These are phyloP conservation scores for Neotragus moschatus DNA, from an alignment of 2,113 vertebrate species.

Conservation along the genomic window DNA sequence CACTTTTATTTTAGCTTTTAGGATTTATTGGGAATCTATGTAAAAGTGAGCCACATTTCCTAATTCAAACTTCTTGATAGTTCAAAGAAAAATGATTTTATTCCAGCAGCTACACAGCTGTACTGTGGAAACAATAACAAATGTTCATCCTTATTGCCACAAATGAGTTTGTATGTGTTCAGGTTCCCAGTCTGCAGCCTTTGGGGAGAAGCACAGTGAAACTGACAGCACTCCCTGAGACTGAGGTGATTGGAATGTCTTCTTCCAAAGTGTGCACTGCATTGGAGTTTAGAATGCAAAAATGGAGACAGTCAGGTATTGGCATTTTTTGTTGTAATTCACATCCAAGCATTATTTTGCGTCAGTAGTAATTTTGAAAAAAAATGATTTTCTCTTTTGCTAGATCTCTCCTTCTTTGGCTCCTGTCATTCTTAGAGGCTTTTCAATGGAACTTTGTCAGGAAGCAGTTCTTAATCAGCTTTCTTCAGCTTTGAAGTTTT, in stretches of 20 bases:
- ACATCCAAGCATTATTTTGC: neutral
- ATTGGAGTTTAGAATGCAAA: neutral
- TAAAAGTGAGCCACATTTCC: neutral
- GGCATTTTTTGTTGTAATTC: neutral
- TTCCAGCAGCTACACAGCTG: neutral
- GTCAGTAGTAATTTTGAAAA: neutral
- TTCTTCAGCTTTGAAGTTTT: neutral
- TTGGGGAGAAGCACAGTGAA: neutral
- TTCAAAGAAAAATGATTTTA: neutral
- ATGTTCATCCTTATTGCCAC: neutral
- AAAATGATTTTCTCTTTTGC: neutral
- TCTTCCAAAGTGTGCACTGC: neutral
- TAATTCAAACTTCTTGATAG: neutral
- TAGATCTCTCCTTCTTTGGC: neutral
- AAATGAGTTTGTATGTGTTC: neutral
- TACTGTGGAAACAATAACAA: neutral
- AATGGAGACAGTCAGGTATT: neutral
- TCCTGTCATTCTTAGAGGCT: neutral
- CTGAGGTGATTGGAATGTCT: neutral
- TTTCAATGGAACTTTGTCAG: neutral
- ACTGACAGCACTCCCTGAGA: neutral
- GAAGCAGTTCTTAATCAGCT: neutral
- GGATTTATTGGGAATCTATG: neutral
- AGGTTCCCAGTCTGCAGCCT: neutral
- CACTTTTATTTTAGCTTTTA: slow-evolving; percentile 6